phyloP scores from a whole-genome alignment of 2,888 invertebrate species.

The Nipponacmea schrenckii region DNA sequence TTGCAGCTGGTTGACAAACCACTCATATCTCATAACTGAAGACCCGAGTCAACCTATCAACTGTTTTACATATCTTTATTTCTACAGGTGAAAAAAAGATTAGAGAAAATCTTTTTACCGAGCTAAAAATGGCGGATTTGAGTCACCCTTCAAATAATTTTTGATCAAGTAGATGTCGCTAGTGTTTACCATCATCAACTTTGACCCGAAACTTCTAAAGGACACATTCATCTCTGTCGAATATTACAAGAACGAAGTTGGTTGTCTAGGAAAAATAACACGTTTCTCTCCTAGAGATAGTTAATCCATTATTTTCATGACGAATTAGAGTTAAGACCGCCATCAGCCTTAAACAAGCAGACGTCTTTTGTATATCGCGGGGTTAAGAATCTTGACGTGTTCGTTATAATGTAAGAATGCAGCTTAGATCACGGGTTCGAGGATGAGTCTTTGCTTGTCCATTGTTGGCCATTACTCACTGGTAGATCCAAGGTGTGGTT shows the following conservation, averaged over 20 bases:
- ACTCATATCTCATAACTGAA: too few relatives aligned
- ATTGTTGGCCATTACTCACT: too few relatives aligned
- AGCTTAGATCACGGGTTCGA: constrained; percentile 3
- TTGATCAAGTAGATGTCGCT: neutral
- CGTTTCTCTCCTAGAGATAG: neutral
- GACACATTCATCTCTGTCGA: neutral
- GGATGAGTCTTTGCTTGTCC: neutral
- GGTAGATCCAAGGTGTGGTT: too few relatives aligned
- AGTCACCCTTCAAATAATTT: neutral
- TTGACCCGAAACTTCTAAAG: constrained; percentile 2
- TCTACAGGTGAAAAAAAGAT: too few relatives aligned
- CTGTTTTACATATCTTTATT: too few relatives aligned
- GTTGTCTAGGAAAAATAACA: constrained; percentile 2
- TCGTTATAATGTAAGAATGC: neutral
- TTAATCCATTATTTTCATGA: constrained; percentile 6
- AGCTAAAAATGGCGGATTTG: neutral
- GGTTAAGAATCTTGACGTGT: neutral
- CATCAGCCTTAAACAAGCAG: neutral
- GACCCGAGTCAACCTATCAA: too few relatives aligned
- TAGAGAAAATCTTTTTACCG: too few relatives aligned
- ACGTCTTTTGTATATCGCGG: neutral
- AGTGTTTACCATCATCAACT: neutral
- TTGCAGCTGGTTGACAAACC: too few relatives aligned
- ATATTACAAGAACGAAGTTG: neutral
- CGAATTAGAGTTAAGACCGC: constrained; percentile 2